Evolutionary conservation across 1,140 invertebrate genomes (phyloP).

Genomic region (Bactericera cockerelli): DNA sequence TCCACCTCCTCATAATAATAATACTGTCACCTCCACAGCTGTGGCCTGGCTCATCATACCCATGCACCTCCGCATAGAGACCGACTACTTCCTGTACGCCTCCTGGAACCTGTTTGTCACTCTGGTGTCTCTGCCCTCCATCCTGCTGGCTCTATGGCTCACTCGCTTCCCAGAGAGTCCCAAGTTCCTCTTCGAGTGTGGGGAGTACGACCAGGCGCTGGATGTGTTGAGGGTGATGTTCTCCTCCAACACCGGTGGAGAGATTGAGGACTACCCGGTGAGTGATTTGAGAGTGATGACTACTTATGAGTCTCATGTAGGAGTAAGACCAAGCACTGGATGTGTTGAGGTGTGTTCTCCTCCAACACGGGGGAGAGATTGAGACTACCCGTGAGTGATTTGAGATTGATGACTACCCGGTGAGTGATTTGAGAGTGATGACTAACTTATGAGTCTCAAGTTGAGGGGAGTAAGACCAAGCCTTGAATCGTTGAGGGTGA

Average conservation of each 20-base stretch:
- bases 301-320: no score
- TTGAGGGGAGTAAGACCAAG: no score
- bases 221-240: conserved; percentile 50
- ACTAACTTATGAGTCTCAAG: no score
- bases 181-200: conserved; percentile 62
- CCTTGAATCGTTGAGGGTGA: no score
- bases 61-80: conserved; percentile 36
- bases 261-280: conserved; percentile 48
- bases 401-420: no score
- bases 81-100: conserved; percentile 41
- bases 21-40: conserved; percentile 31
- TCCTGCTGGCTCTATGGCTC: conserved; percentile 45
- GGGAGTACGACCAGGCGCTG: conserved; percentile 52
- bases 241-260: conserved; percentile 47
- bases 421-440: no score
- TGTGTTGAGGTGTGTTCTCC: neutral
- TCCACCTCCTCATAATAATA: conserved; percentile 10
- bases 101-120: conserved; percentile 62
- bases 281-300: no score
- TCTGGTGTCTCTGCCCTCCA: conserved; percentile 43
- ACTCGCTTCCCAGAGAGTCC: conserved; percentile 71
- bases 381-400: no score
- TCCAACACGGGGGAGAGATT: neutral
- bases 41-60: conserved; percentile 59
- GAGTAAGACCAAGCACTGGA: no score